Conservation (phyloP, 2,797 vertebrate genomes). For the Gambusia yucatana region DNA sequence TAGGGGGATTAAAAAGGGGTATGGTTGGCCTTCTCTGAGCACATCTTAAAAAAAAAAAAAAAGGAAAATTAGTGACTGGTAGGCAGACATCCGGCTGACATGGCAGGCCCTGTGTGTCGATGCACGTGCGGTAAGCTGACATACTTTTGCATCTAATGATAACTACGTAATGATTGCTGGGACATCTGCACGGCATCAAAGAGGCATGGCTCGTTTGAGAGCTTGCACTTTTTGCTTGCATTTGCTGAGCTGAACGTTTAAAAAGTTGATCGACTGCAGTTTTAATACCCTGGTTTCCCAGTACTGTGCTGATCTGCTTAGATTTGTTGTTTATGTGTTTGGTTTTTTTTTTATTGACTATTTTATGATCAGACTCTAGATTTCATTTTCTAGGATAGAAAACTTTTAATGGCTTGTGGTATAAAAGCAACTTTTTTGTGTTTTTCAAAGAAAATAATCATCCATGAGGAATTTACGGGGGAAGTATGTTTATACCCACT, state of each 20-base stretch:
- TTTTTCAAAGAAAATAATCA: background rate
- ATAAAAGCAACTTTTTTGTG: conserved; percentile 3
- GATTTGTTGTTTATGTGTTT: conserved; percentile 1
- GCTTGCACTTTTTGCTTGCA: conserved; percentile 55
- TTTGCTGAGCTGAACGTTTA: conserved; percentile 55
- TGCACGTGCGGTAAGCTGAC: conserved; percentile 24
- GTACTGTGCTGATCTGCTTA: conserved; percentile 30
- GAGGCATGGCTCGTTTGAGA: conserved; percentile 38
- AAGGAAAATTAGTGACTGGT: conserved; percentile 57
- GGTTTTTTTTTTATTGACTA: conserved; percentile 17
- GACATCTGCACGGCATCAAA: conserved; percentile 51
- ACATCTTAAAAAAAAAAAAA: conserved; percentile 31
- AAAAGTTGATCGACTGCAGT: conserved; percentile 53
- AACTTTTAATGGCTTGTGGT: conserved; percentile 10
- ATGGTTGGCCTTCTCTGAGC: conserved; percentile 55
- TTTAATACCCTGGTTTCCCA: conserved; percentile 41
- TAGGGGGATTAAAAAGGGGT: conserved; percentile 77
- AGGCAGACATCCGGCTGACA: conserved; percentile 55
- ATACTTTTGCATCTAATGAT: conserved; percentile 42
- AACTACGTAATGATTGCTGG: conserved; percentile 29
- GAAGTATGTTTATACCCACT: background rate
- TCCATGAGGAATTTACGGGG: background rate
- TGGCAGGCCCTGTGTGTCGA: conserved; percentile 35
- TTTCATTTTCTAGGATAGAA: conserved; percentile 15
- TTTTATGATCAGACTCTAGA: conserved; percentile 36